Base-by-base conservation (phyloP, 2,113 vertebrate species). In the Semicossyphus pulcher region DNA sequence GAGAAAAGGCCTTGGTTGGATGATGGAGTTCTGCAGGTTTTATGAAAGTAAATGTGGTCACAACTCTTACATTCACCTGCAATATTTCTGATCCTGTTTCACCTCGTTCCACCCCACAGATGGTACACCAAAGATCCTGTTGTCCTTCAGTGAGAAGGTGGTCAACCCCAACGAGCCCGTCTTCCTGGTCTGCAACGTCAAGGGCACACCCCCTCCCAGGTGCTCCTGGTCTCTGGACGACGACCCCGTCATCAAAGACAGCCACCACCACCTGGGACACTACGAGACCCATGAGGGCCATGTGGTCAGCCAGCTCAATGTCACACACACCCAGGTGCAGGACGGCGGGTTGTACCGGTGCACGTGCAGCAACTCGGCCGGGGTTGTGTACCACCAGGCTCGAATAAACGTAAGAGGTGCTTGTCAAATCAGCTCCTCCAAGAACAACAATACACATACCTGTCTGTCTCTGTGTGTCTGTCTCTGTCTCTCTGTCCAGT, bases 361-460 rank as follows among this genome's bases (percentile, higher is more conserved):
- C 92, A 96, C 94, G 3, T 98, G 97, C 93, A 97, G 97, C 95
- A 99, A 99, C 92, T 99, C 97, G 49, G 98, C 98, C 4, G 97
- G 97, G 94, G 95, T 96, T 92, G 95, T 98, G 95, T 95, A 94
- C 89, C 99, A 99, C 96, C 98, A 99, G 98, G 97, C 98, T 97
- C 98, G 97, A 97, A 99, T 99, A 99, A 99, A 99, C 98, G 98
- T 99, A 99, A 99, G 98, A 99, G 98, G 97, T 99, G 98, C 98
- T 99, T 99, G 98, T 99, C 98, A 97, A 96, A 98, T 98, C 96
- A 97, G 95, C 96, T 99, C 96, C 95, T 99, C 97, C 95, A 97
- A 98, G 94, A 92, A 89, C 91, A 89, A 92, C 86, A 92, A 89
- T 86, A 91, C 84, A 92, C 90, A 87, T 93, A 93, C 80, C 84